A percentile compares a stretch with the other conserved stretches of the same genome.
Conservation (phyloP, 2,888 invertebrate species). For the Caenorhabditis imperialis region DNA sequence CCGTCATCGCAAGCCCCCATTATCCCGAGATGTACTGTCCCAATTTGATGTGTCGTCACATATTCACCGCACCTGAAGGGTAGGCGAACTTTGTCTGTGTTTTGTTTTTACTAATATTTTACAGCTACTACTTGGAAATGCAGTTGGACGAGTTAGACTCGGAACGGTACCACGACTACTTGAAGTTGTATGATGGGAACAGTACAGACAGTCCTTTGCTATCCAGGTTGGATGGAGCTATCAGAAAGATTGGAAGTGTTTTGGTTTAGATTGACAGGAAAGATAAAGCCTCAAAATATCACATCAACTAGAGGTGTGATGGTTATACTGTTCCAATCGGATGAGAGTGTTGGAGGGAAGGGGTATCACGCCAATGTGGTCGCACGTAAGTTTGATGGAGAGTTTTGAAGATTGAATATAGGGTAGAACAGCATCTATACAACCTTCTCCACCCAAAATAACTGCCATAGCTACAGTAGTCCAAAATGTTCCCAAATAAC, state of each 20-base stretch:
- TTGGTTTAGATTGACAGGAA: too few species aligned
- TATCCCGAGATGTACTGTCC: constrained; percentile 28
- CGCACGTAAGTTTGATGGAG: constrained; percentile 31
- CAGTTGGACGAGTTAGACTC: constrained; percentile 11
- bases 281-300: too few species aligned
- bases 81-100: background rate
- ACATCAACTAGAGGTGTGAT: constrained; percentile 1
- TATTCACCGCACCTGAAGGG: constrained; percentile 22
- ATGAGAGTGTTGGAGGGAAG: constrained; percentile 12
- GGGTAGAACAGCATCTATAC: too few species aligned
- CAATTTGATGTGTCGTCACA: constrained; percentile 24
- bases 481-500: too few species aligned
- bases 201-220: background rate
- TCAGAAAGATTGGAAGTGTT: too few species aligned
- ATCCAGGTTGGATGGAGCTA: background rate
- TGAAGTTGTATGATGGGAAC: constrained; percentile 35
- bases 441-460: too few species aligned
- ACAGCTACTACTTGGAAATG: constrained; percentile 17
- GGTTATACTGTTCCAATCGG: constrained; percentile 9
- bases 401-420: too few species aligned
- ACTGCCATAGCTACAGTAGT: too few species aligned
- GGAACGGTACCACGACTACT: constrained; percentile 27
- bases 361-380: constrained; percentile 33
- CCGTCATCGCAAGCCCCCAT: constrained; percentile 22
- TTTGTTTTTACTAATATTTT: too few species aligned